These are phyloP conservation scores for Choristoneura rosaceana DNA, from an alignment of 2,888 invertebrate species.

Conservation along the genomic window DNA sequence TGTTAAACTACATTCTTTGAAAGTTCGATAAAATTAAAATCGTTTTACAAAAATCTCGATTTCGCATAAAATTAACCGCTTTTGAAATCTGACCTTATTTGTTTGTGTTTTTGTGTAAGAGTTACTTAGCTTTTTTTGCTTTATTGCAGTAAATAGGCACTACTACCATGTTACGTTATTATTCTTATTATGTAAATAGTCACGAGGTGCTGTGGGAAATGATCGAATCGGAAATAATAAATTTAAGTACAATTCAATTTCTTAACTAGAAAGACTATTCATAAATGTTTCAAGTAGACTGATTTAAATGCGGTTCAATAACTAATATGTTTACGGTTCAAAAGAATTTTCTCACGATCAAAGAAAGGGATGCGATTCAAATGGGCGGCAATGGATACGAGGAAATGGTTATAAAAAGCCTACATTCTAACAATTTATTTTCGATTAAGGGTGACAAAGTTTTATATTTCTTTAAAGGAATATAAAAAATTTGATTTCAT, in stretches of 20 bases:
- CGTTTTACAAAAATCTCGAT: not conserved
- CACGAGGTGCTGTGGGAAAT: too few species aligned
- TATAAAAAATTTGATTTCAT: not conserved
- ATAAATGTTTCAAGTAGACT: not conserved
- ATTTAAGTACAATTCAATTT: not conserved
- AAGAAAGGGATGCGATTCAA: conserved; percentile 22
- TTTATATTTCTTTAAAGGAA: not conserved
- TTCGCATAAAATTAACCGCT: not conserved
- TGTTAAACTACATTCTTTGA: conserved; percentile 4
- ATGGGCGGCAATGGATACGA: not conserved
- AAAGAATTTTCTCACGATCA: conserved; percentile 30
- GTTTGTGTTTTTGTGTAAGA: not conserved
- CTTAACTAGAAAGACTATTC: not conserved
- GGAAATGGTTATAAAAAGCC: too few species aligned
- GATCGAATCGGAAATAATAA: too few species aligned
- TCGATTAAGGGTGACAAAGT: conserved; percentile 2
- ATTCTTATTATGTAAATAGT: too few species aligned
- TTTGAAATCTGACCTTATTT: conserved; percentile 6
- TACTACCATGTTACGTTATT: too few species aligned
- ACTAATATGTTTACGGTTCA: not conserved
- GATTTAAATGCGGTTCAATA: not conserved
- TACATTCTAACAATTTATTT: conserved; percentile 15
- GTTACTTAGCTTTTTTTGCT: too few species aligned
- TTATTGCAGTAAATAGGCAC: too few species aligned
- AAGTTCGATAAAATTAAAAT: conserved; percentile 1